Evolutionary conservation across 2,797 vertebrate genomes (phyloP).

Genomic region (Falco concolor): DNA sequence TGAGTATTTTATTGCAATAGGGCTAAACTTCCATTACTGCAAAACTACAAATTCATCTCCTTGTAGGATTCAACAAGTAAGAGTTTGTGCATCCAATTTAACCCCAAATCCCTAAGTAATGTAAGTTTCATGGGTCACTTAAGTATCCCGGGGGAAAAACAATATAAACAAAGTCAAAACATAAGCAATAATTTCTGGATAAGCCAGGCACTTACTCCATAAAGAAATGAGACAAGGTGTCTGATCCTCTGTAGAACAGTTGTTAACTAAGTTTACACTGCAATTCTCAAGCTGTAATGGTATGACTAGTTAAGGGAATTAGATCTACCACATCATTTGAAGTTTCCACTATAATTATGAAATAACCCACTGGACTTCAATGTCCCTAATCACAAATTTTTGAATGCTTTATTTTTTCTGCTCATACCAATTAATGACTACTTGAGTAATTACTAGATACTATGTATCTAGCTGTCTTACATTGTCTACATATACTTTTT

Average conservation of each 20-base stretch:
- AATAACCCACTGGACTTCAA: background rate
- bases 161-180: background rate
- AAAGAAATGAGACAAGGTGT: background rate
- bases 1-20: background rate
- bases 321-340: background rate
- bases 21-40: background rate
- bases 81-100: background rate
- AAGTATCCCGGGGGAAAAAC: background rate
- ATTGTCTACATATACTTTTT: background rate
- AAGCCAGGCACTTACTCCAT: background rate
- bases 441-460: background rate
- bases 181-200: background rate
- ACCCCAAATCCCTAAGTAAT: background rate
- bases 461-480: background rate
- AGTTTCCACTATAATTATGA: background rate
- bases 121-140: background rate
- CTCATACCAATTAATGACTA: background rate
- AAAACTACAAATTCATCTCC: background rate
- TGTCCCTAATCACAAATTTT: background rate
- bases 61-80: background rate
- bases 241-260: background rate
- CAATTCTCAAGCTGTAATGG: background rate
- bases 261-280: background rate
- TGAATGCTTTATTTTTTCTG: background rate
- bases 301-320: background rate